A percentile compares a stretch with the other conserved stretches of the same genome.
These are phyloP conservation scores for Helogale parvula DNA, from an alignment of 2,113 vertebrate genomes.

Conservation along the genomic window DNA sequence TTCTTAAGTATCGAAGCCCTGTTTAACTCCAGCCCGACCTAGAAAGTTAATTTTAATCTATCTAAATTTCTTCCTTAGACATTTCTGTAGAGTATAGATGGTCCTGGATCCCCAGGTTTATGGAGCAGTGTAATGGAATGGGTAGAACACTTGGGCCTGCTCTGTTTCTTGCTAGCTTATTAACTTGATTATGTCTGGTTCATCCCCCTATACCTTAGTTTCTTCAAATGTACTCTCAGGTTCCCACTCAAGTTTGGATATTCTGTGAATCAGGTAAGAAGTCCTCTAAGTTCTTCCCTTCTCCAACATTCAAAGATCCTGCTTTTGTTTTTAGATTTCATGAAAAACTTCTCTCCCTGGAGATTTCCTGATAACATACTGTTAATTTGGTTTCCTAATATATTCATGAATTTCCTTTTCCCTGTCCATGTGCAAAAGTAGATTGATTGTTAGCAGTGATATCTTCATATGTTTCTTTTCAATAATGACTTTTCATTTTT, in stretches of 20 bases:
- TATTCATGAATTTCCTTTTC: constrained; percentile 10
- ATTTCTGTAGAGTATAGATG: not conserved
- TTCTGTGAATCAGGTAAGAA: not conserved
- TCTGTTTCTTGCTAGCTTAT: not conserved
- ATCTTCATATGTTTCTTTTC: not conserved
- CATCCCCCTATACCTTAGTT: not conserved
- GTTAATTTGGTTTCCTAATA: not conserved
- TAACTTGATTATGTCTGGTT: not conserved
- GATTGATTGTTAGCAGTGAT: not conserved
- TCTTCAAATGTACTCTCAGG: not conserved
- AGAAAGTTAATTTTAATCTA: not conserved
- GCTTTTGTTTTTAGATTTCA: not conserved
- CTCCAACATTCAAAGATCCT: not conserved
- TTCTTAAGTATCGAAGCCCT: not conserved
- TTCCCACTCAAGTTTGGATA: not conserved
- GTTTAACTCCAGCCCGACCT: not conserved
- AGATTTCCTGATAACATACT: not conserved
- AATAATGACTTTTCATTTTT: not conserved
- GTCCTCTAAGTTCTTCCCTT: not conserved
- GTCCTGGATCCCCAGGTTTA: not conserved
- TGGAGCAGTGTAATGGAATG: not conserved
- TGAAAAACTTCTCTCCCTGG: not conserved
- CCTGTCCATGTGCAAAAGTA: not conserved
- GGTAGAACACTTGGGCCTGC: not conserved
- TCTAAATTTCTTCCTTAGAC: not conserved